Evolutionary conservation across 2,888 invertebrate species (phyloP), one percentile per base, ranked within the genome.

Genomic region (Tipula confusa): DNA sequence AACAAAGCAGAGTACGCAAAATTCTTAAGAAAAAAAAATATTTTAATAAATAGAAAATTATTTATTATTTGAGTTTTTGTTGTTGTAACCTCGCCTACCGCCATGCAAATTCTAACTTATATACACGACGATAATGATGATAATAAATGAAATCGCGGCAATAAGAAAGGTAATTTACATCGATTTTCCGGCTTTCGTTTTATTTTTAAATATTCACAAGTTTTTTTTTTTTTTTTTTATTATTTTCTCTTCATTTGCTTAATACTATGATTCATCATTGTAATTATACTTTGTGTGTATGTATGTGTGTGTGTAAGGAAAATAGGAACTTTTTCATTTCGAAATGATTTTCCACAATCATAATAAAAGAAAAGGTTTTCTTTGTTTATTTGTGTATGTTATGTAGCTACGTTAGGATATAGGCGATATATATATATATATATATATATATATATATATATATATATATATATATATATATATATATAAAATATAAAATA

Each of bases 91-190:
- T 64, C 64, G 64, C 24, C 64, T 64, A 64, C 64, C 64, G 64
- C 64, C 64, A 64, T 24, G 24, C 24, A 64, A 64, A 24, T 64
- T 24, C 24, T 24, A 24, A 64, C 18, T 43, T 64, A 64, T 24
- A n/a, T n/a, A n/a, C n/a, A 24, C 64, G 64, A 64, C 24, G 24
- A 64, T 64, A 15, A 43, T 43, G 64, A 64, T 24, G 64, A 24
- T 64, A 24, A 64, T 24, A 24, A 64, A 11, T 24, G 64, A 24
- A 64, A 64, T 64, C 64, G 64, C 24, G 64, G 64, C 64, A 64
- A 64, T 24, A 64, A 64, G 64, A 64, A 64, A 64, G 64, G 64
- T 64, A 64, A 64, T 64, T 64, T 64, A 64, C 64, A 64, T 64
- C 64, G 64, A 64, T 64, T 64, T 64, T 64, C 11, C 9, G 18